phyloP scores from a whole-genome alignment of 2,888 invertebrate genomes.

The Nymphalis urticae region DNA sequence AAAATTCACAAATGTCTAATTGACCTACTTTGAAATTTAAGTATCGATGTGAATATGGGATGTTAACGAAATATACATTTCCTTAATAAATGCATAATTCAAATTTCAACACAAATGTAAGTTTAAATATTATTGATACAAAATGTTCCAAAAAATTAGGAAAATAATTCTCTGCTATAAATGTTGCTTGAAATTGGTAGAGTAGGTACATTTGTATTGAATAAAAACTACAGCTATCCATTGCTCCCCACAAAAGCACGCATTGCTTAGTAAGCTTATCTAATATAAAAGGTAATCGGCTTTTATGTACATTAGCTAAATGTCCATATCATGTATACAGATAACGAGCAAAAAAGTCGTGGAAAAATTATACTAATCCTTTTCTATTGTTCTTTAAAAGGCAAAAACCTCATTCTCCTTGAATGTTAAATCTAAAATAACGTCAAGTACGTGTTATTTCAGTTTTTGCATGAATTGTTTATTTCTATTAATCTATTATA shows the following conservation, averaged over 20 bases:
- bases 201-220: background rate
- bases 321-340: constrained; percentile 16
- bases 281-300: constrained; percentile 14
- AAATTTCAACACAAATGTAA: no score
- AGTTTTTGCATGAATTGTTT: background rate
- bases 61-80: no score
- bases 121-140: no score
- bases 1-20: no score
- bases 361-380: constrained; percentile 14
- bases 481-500: no score
- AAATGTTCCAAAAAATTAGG: no score
- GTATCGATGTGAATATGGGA: no score
- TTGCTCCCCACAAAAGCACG: background rate
- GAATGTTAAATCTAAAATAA: background rate
- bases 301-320: constrained; percentile 16
- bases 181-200: no score
- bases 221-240: background rate
- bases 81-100: no score
- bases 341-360: constrained; percentile 24
- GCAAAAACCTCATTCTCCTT: constrained; percentile 23
- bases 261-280: constrained; percentile 3
- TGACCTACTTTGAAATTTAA: no score
- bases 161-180: no score
- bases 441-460: background rate
- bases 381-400: constrained; percentile 31